phyloP scores from a whole-genome alignment of 2,113 vertebrate species.

The Phaethon lepturus region DNA sequence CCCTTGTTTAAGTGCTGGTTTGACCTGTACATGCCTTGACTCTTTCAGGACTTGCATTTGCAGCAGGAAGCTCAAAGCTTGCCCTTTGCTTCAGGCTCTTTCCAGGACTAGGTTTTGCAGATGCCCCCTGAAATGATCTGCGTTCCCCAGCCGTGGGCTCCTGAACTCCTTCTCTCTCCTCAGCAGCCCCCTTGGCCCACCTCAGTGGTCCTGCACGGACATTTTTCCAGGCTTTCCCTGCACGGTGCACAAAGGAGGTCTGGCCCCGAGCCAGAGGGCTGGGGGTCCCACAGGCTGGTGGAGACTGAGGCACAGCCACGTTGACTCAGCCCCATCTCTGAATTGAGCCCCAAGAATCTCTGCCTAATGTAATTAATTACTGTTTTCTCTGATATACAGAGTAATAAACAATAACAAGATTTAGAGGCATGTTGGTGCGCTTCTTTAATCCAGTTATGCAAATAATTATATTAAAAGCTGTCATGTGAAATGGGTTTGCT shows the following conservation, averaged over 20 bases:
- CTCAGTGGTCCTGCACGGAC: no score
- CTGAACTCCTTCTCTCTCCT: neutral
- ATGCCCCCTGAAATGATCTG: neutral
- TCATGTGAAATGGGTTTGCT: neutral
- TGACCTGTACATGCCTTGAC: neutral
- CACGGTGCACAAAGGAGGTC: rapidly evolving
- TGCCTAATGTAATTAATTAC: neutral
- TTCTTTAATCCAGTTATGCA: slow-evolving; percentile 43
- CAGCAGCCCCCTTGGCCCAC: neutral
- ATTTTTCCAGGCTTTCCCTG: neutral
- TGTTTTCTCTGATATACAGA: neutral
- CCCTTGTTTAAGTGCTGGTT: neutral
- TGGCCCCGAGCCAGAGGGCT: rapidly evolving
- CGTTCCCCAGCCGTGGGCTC: rapidly evolving
- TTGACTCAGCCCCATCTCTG: neutral
- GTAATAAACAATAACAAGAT: slow-evolving; percentile 40
- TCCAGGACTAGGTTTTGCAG: neutral
- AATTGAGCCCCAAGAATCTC: neutral
- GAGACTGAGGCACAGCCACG: rapidly evolving
- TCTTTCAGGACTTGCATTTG: neutral
- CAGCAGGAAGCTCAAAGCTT: neutral
- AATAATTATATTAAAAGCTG: slow-evolving; percentile 13
- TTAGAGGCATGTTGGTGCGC: neutral
- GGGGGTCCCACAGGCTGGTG: rapidly evolving
- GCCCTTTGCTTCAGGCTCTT: neutral